Percentiles rank a stretch among this genome's conserved stretches.
Evolutionary conservation across 2,797 vertebrate genomes (phyloP).

Genomic region (Hoplostethus atlanticus): DNA sequence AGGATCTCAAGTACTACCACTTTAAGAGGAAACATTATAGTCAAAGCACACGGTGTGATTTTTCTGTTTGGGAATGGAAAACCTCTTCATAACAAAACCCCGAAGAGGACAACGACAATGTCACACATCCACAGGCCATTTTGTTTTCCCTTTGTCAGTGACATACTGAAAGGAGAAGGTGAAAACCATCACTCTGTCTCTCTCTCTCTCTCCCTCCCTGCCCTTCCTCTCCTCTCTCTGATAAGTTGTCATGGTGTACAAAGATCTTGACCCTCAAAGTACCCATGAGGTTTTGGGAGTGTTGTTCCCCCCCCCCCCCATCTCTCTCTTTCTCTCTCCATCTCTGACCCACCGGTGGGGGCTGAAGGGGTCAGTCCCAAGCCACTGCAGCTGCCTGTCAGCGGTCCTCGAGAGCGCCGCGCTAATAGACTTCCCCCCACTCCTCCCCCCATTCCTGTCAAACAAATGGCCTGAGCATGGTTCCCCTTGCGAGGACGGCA

Average conservation of each 20-base stretch:
- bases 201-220: background rate
- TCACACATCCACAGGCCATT: background rate
- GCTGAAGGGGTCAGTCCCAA: slow-evolving; percentile 58
- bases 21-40: no score
- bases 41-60: no score
- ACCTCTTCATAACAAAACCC: background rate
- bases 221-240: slow-evolving; percentile 18
- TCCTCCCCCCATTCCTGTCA: slow-evolving; percentile 80
- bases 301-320: slow-evolving; percentile 27
- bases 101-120: background rate
- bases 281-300: slow-evolving; percentile 27
- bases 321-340: slow-evolving; percentile 19
- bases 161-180: slow-evolving; percentile 22
- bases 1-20: no score
- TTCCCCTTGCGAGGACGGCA: slow-evolving; percentile 72
- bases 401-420: slow-evolving; percentile 60
- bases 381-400: slow-evolving; percentile 65
- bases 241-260: slow-evolving; percentile 33
- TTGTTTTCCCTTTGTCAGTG: slow-evolving; percentile 11
- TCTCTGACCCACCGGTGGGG: slow-evolving; percentile 29
- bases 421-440: slow-evolving; percentile 79
- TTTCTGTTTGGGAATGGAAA: background rate
- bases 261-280: slow-evolving; percentile 61
- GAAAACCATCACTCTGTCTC: slow-evolving; percentile 40
- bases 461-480: slow-evolving; percentile 75